Base-by-base conservation (phyloP, 2,113 vertebrate genomes). In the Crocuta crocuta region DNA sequence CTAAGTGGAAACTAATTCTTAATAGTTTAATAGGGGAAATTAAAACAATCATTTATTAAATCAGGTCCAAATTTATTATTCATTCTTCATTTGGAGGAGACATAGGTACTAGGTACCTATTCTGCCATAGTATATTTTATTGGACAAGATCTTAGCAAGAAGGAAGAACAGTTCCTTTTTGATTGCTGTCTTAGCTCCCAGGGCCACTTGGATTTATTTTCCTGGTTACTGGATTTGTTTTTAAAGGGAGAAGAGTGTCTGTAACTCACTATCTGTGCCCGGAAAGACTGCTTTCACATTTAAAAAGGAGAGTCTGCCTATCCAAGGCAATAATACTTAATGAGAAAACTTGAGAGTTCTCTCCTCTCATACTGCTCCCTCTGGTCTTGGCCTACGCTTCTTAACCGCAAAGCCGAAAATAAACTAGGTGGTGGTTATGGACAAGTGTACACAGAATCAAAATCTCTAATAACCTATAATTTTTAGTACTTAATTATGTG, bases 401-500 rank as follows among this genome's bases (percentile, higher is more conserved):
- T 91, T 81, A 93, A 80, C 61, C 83, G 68, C 92, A 95, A 96
- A 98, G 94, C 93, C 94, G 97, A 96, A 95, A 91, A 94, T 96
- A 96, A 95, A 95, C 8, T 90, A 92, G 94, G 78, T 96, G 92
- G 92, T 94, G 78, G 96, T 96, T 94, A 79, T 43, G 88, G 96
- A 95, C 74, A 98, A 95, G 94, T 97, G 84, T 96, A 97, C 94
- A 96, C 97, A 98, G 82, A 83, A 96, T 97, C 55, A 94, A 98
- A 97, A 97, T 97, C 91, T 97, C 97, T 97, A 98, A 96, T 91
- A 98, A 97, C 70, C 86, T 97, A 94, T 23, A 28, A 28, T 95
- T 98, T 99, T 98, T 98, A 98, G 92, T 98, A 96, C 96, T 93
- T 96, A 97, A 97, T 94, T 89, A 97, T 98, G 98, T 96, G 96